These are phyloP conservation scores for Meghimatium bilineatum DNA, from an alignment of 2,888 invertebrate species.

Conservation along the genomic window DNA sequence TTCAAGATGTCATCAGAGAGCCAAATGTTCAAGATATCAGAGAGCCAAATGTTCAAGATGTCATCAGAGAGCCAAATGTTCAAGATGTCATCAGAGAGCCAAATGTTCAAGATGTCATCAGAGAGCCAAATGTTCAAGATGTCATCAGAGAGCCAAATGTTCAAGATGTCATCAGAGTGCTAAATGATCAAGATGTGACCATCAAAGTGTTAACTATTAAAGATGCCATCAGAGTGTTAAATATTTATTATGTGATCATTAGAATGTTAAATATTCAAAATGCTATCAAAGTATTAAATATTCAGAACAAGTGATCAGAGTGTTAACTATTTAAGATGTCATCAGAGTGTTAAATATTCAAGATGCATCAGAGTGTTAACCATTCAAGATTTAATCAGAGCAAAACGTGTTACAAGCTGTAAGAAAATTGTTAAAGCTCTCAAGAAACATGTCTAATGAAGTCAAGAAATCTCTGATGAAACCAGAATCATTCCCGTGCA, in stretches of 20 bases:
- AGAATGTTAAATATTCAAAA: neutral
- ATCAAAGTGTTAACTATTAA: no score
- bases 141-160: neutral
- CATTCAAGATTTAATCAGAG: neutral
- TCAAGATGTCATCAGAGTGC: neutral
- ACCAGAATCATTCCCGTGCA: neutral
- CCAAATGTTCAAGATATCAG: no score
- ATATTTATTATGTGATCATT: neutral
- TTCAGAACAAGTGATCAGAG: no score
- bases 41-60: no score
- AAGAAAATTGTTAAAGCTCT: neutral
- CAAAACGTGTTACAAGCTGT: neutral
- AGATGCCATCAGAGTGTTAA: neutral
- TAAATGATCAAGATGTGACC: neutral
- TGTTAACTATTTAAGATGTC: no score
- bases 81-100: no score
- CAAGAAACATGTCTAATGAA: neutral
- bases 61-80: no score
- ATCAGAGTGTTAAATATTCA: neutral
- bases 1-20: no score
- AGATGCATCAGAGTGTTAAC: neutral
- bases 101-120: no score
- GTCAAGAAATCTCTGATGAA: neutral
- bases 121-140: no score
- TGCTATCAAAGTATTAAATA: neutral